Evolutionary conservation across 2,113 vertebrate genomes (phyloP), one percentile per base, ranked within the genome.

Genomic region (Otus sunia): DNA sequence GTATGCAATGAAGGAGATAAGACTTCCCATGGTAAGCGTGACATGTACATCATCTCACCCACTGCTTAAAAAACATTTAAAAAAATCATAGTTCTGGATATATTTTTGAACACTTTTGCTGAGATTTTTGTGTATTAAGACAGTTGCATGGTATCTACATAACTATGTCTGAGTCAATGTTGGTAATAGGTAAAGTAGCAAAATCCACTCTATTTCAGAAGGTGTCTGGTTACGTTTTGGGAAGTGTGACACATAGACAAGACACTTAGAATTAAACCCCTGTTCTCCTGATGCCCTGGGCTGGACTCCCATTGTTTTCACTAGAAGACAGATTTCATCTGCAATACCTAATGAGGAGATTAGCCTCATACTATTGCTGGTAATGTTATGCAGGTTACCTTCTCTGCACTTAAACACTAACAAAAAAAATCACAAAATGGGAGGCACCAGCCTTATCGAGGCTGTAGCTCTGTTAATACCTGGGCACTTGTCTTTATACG

Each of bases 1-100:
- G 32, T 99, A 98, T 76, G 99, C 99, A 58, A 92, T 99, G 97
- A 99, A 99, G 94, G 98, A 99, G 97, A 98, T 99, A 91, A 98
- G 98, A 71, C 98, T 99, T 89, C 98, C 98, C 26, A 98, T 99
- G 99, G 99, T 99, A 97, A 93, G 75, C 49, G 9, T 69, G 26
- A 60, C 27, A n/a, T 4, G 4, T n/a, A 15, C 3, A 29, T 56
- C 19, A 20, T 17, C n/a, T 64, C 41, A 45, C 22, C 20, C 19
- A 29, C n/a, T 9, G 21, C 49, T 73, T 83, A 5, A 66, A 66
- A 75, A 37, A 60, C 15, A 25, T 39, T 39, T 29, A 11, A 6
- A 50, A 34, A 52, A 66, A 15, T 27, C 11, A 3, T 62, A 19
- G 30, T 50, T 55, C 19, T 63, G 22, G 8, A 6, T 82, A 6